phyloP scores from a whole-genome alignment of 2,797 vertebrate genomes.

The Percopsis omiscomaycus region DNA sequence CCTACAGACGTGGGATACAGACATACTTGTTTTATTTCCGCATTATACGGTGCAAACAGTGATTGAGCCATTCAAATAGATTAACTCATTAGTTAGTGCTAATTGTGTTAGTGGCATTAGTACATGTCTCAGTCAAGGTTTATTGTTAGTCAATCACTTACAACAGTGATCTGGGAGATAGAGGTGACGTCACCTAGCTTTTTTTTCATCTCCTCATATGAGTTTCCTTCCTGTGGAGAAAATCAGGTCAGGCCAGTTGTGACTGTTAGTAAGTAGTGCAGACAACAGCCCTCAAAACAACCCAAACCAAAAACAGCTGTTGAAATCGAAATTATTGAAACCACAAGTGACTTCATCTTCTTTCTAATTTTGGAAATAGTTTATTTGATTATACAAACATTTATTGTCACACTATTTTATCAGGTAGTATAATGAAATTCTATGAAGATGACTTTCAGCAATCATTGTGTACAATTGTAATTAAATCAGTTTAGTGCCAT shows the following conservation, averaged over 20 bases:
- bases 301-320: slow-evolving; percentile 3
- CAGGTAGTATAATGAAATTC: neutral
- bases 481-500: neutral
- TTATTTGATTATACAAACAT: slow-evolving; percentile 3
- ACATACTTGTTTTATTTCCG: neutral
- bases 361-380: slow-evolving; percentile 6
- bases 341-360: neutral
- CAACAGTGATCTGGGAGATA: slow-evolving; percentile 82
- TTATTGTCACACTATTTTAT: no score
- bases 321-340: slow-evolving; percentile 8
- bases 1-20: slow-evolving; percentile 64
- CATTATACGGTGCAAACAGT: neutral
- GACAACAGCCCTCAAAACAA: neutral
- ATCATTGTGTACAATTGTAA: slow-evolving; percentile 13
- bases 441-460: neutral
- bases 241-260: slow-evolving; percentile 38
- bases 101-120: neutral
- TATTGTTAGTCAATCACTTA: slow-evolving; percentile 73
- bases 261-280: slow-evolving; percentile 31
- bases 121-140: slow-evolving; percentile 4
- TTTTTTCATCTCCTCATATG: slow-evolving; percentile 84
- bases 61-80: neutral
- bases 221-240: slow-evolving; percentile 82
- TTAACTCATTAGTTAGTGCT: slow-evolving; percentile 11
- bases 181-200: slow-evolving; percentile 73